These are phyloP conservation scores for Vanessa cardui DNA, from an alignment of 2,888 invertebrate genomes.

Conservation along the genomic window DNA sequence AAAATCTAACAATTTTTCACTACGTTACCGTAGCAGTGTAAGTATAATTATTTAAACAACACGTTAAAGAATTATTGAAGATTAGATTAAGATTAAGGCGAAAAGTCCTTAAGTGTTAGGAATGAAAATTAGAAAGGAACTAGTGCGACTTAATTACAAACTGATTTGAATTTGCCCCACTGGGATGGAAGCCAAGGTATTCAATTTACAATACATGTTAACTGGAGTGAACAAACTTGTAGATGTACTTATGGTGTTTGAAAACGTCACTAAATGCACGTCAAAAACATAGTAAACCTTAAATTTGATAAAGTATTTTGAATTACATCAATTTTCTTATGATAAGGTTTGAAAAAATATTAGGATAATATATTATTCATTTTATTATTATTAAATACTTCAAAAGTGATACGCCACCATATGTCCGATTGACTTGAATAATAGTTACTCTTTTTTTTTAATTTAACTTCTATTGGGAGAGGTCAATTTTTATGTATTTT, in stretches of 20 bases:
- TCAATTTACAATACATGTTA: constrained; percentile 36
- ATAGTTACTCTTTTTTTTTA: too few relatives aligned
- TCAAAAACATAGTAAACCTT: neutral
- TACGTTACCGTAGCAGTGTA: too few relatives aligned
- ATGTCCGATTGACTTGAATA: too few relatives aligned
- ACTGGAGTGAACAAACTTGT: constrained; percentile 21
- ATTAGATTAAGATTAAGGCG: neutral
- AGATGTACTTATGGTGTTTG: constrained; percentile 15
- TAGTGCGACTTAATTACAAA: constrained; percentile 27
- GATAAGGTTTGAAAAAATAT: too few relatives aligned
- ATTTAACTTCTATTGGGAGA: too few relatives aligned
- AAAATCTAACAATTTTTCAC: too few relatives aligned
- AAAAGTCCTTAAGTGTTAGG: neutral
- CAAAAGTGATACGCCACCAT: too few relatives aligned
- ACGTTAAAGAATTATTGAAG: neutral
- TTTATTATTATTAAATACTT: too few relatives aligned
- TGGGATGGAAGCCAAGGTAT: constrained; percentile 38
- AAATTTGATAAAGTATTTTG: neutral
- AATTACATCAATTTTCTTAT: neutral
- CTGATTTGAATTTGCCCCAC: constrained; percentile 22
- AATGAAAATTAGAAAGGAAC: constrained; percentile 22
- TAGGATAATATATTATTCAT: too few relatives aligned
- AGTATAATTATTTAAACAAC: neutral
- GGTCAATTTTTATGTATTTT: too few relatives aligned
- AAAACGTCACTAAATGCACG: neutral